These are phyloP conservation scores for Aphidius ervi DNA, from an alignment of 1,140 invertebrate genomes.

Conservation along the genomic window DNA sequence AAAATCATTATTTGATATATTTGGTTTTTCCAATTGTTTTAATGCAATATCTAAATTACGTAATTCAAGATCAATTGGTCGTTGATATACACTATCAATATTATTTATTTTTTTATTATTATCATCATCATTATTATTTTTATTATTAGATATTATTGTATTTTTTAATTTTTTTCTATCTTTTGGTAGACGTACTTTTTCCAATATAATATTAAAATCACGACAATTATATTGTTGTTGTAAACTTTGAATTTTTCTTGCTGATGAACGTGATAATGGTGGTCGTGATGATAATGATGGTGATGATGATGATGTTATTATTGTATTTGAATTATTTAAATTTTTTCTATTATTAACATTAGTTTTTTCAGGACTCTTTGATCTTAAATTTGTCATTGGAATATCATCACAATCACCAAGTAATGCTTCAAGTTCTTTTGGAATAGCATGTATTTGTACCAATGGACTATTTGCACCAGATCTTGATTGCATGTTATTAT, in stretches of 20 bases:
- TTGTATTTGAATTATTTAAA: background rate
- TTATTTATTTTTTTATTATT: background rate
- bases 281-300: too few species aligned
- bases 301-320: too few species aligned
- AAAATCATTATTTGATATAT: background rate
- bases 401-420: background rate
- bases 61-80: slow-evolving; percentile 10
- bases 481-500: background rate
- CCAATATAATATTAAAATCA: background rate
- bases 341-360: background rate
- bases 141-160: background rate
- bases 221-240: slow-evolving; percentile 10
- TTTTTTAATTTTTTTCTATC: background rate
- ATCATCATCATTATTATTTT: background rate
- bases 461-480: background rate
- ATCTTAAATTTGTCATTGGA: background rate
- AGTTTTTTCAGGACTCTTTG: background rate
- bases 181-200: background rate
- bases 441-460: slow-evolving; percentile 12
- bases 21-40: slow-evolving; percentile 7
- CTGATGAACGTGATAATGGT: too few species aligned
- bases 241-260: too few species aligned
- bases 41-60: slow-evolving; percentile 21
- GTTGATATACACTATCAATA: background rate
- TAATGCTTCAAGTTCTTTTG: slow-evolving; percentile 11